Evolutionary conservation across 1,140 invertebrate species (phyloP), one percentile per base, ranked within the genome.

Genomic region (Bicyclus anynana): DNA sequence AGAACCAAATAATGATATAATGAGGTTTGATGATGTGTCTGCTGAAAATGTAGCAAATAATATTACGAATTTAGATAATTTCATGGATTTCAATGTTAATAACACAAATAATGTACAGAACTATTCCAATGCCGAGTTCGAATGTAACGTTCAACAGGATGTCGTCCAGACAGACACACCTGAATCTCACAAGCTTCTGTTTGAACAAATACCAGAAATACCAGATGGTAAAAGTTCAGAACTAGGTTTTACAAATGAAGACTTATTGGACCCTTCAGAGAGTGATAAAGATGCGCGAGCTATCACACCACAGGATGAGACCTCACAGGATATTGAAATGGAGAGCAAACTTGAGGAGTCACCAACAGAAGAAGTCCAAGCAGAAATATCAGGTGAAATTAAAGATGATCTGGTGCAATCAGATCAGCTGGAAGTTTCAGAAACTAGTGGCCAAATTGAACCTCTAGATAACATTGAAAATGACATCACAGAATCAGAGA

Each of bases 171-270:
- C 85, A 60, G 85, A 88, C 51, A 88, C 85, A 17, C 85, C 85
- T 40, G 85, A 88, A 80, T 88, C 85, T 73, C 83, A 88, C 49
- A 88, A 88, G 70, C 64, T 88, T 50, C 61, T 87, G 12, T 88
- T 87, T 73, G 85, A 88, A 72, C 85, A 88, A 75, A 88, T 88
- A 50, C 85, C 85, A 44, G 85, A 88, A 76, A 88, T 88, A 62
- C 85, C 85, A 54, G 83, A 88, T 71, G 85, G 85, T 10, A 88
- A 88, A 58, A 88, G 80, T 72, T 88, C 85, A 26, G 83, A 88
- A 63, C 57, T 88, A 70, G 83, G 83, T 17, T 88, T 86, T 57
- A 73, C 60, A 20, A 80, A 80, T 67, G 84, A 87, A 53, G 84
- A 87, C 47, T 33, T 72, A 29, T 65, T 72, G 57, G 83, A 84